A percentile compares a stretch with the other conserved stretches of the same genome.
Evolutionary conservation across 2,888 invertebrate species (phyloP).

Genomic region (Netelia fuscicornis): DNA sequence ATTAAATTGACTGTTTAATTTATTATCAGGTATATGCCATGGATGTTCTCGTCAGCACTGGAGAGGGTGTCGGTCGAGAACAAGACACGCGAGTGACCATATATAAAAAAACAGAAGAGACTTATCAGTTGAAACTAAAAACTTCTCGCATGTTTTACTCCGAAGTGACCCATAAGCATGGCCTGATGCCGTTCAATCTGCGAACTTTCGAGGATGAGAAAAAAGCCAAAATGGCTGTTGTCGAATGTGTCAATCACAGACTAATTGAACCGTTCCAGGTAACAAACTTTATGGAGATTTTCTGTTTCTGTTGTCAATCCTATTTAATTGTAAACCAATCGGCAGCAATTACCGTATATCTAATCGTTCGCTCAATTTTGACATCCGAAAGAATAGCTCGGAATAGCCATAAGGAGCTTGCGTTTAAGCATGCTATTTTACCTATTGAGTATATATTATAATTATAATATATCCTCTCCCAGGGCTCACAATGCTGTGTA

Average conservation of each 20-base stretch:
- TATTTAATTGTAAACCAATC: background rate
- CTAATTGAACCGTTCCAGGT: constrained; percentile 99
- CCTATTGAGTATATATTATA: no score
- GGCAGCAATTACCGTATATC: no score
- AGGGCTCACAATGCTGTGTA: no score
- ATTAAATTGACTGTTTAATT: background rate
- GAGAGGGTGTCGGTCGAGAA: constrained; percentile 97
- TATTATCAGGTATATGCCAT: constrained; percentile 92
- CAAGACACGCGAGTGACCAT: constrained; percentile 98
- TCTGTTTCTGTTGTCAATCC: background rate
- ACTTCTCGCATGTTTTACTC: constrained; percentile 96
- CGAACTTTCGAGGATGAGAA: constrained; percentile 98
- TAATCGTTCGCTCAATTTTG: no score
- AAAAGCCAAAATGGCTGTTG: constrained; percentile 98
- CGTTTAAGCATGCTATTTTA: no score
- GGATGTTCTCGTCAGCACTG: constrained; percentile 98
- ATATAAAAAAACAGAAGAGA: constrained; percentile 99
- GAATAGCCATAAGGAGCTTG: no score
- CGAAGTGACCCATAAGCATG: constrained; percentile 96
- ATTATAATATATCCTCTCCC: no score
- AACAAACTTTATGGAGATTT: constrained; percentile 78
- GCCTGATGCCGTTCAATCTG: constrained; percentile 98
- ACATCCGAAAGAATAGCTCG: no score
- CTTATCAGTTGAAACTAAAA: constrained; percentile 98
- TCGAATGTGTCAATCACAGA: constrained; percentile 99